A percentile compares a stretch with the other conserved stretches of the same genome.
Conservation (phyloP, 2,888 invertebrate species). For the Volucella zonaria region DNA sequence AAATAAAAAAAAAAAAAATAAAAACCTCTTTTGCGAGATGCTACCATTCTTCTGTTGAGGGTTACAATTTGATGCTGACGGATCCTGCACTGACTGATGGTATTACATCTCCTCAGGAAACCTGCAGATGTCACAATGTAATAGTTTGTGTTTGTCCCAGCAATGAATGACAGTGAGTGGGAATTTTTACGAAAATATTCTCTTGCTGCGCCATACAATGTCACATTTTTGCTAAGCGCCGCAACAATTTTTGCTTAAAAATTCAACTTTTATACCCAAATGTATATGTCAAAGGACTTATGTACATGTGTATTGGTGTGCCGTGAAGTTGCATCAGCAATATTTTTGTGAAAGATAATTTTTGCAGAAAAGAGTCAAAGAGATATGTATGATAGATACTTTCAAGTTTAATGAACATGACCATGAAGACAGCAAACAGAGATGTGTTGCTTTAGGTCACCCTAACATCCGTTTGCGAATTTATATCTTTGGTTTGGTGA, state of each 20-base stretch:
- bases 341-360: too few species aligned
- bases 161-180: slow-evolving; percentile 1
- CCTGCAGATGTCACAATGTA: slow-evolving; percentile 48
- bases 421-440: too few species aligned
- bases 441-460: too few species aligned
- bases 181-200: slow-evolving; percentile 1
- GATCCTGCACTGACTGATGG: slow-evolving; percentile 37
- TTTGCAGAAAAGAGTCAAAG: too few species aligned
- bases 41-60: slow-evolving; percentile 4
- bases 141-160: slow-evolving; percentile 1
- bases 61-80: slow-evolving; percentile 45
- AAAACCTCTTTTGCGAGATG: background rate
- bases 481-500: too few species aligned
- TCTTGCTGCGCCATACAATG: background rate
- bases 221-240: slow-evolving; percentile 1
- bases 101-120: slow-evolving; percentile 24
- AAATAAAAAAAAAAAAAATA: slow-evolving; percentile 40
- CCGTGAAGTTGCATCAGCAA: too few species aligned
- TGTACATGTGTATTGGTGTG: background rate
- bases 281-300: background rate
- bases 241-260: background rate
- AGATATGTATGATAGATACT: too few species aligned
- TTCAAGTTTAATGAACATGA: too few species aligned
- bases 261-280: background rate
- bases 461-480: too few species aligned